Conservation (phyloP, 1,140 invertebrate genomes). For the Calliopsis andreniformis region DNA sequence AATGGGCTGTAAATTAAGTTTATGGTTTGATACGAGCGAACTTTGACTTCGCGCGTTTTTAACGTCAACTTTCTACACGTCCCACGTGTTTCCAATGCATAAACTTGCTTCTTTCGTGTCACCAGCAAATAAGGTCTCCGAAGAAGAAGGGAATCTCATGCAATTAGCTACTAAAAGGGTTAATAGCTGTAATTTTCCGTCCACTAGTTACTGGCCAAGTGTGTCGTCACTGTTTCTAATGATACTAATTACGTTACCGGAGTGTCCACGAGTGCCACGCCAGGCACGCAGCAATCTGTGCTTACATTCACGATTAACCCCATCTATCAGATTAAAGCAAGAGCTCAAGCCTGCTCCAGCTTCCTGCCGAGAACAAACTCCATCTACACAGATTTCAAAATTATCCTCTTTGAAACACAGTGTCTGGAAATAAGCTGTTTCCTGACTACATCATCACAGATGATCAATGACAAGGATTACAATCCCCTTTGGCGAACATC, state of each 20-base stretch:
- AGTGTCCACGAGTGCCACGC: background rate
- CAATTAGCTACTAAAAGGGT: slow-evolving; percentile 56
- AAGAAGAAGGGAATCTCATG: slow-evolving; percentile 34
- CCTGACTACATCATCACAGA: background rate
- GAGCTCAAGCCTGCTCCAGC: too few relatives aligned
- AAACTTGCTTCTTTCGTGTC: slow-evolving; percentile 47
- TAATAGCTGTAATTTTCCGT: slow-evolving; percentile 60
- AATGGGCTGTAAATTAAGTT: slow-evolving; percentile 7
- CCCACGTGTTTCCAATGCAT: slow-evolving; percentile 60
- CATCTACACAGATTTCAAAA: too few relatives aligned
- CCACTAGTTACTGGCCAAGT: slow-evolving; percentile 43
- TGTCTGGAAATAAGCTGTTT: background rate
- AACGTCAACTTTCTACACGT: slow-evolving; percentile 55
- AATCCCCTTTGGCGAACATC: background rate
- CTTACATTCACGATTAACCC: background rate
- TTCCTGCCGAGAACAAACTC: too few relatives aligned
- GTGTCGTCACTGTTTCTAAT: slow-evolving; percentile 31
- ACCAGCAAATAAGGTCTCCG: slow-evolving; percentile 46
- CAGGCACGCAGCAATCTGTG: background rate
- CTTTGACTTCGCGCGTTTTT: slow-evolving; percentile 49
- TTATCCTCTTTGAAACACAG: background rate
- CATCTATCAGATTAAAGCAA: background rate
- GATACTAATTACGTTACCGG: slow-evolving; percentile 12
- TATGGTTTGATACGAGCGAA: slow-evolving; percentile 22
- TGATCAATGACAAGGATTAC: background rate